phyloP scores from a whole-genome alignment of 1,140 invertebrate genomes.

The Thereuonema tuberculata region DNA sequence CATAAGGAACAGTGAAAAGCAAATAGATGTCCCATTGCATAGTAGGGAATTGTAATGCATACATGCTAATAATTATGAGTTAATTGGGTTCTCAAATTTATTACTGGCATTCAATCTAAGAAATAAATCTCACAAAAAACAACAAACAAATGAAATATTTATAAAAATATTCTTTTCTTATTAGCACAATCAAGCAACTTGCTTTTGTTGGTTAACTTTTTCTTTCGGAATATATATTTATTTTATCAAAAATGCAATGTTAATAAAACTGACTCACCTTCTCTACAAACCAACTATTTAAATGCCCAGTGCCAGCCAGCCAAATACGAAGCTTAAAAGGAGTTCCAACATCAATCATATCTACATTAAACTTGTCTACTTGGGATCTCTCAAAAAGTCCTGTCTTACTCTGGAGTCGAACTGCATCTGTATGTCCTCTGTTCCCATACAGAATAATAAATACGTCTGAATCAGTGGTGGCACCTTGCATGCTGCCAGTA shows the following conservation, averaged over 20 bases:
- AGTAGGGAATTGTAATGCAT: no score
- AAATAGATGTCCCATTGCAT: no score
- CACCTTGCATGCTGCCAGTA: not conserved
- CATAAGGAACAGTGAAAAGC: no score
- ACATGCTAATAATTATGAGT: no score
- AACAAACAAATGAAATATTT: no score
- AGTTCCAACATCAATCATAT: not conserved
- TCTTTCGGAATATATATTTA: no score
- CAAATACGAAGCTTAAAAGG: not conserved
- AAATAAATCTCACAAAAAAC: no score
- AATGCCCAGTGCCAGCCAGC: not conserved
- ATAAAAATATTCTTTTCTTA: no score
- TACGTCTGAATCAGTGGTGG: not conserved
- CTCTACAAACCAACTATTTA: not conserved
- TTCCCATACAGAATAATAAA: not conserved
- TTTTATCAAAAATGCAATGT: not conserved
- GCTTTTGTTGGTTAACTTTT: no score
- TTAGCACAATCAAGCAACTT: no score
- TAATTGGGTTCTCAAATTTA: no score
- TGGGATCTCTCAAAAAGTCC: not conserved
- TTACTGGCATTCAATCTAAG: no score
- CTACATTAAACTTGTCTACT: not conserved
- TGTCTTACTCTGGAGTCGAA: not conserved
- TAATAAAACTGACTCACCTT: not conserved
- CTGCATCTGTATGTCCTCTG: not conserved